Evolutionary conservation across 1,140 invertebrate species (phyloP).

Genomic region (Amyelois transitella): DNA sequence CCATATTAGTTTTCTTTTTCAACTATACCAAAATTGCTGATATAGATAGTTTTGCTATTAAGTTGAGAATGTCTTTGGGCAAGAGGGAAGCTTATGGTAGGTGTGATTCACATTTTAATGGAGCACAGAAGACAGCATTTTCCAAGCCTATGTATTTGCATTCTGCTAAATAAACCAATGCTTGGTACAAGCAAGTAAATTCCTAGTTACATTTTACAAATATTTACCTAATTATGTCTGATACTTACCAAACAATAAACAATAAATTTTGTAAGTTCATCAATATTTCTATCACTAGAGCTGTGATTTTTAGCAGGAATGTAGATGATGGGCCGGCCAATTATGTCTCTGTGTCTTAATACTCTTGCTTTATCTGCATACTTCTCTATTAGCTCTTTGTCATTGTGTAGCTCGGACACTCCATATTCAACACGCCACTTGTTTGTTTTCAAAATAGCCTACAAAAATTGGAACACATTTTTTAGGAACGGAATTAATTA

Average conservation of each 20-base stretch:
- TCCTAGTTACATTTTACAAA: not conserved
- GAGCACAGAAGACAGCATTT: too few species aligned
- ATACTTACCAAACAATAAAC: slow-evolving; percentile 81
- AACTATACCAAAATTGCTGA: too few species aligned
- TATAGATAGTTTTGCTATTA: too few species aligned
- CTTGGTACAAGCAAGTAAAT: too few species aligned
- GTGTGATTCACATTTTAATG: too few species aligned
- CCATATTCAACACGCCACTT: slow-evolving; percentile 85
- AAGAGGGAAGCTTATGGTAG: too few species aligned
- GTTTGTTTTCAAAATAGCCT: slow-evolving; percentile 85
- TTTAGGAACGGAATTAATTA: too few species aligned
- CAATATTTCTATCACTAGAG: slow-evolving; percentile 80
- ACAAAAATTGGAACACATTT: too few species aligned
- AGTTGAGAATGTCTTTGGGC: too few species aligned
- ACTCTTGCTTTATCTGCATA: slow-evolving; percentile 80
- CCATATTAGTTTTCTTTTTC: not conserved
- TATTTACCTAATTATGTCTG: not conserved
- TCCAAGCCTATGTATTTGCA: too few species aligned
- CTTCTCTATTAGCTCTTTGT: slow-evolving; percentile 77
- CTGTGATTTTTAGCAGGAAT: slow-evolving; percentile 85
- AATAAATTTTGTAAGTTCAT: slow-evolving; percentile 85
- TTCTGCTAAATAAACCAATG: too few species aligned
- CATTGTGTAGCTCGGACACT: slow-evolving; percentile 73
- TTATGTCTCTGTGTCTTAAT: slow-evolving; percentile 80
- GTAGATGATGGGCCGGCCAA: slow-evolving; percentile 83